Base-by-base conservation (phyloP, 2,797 vertebrate genomes). In the Peromyscus nudipes region DNA sequence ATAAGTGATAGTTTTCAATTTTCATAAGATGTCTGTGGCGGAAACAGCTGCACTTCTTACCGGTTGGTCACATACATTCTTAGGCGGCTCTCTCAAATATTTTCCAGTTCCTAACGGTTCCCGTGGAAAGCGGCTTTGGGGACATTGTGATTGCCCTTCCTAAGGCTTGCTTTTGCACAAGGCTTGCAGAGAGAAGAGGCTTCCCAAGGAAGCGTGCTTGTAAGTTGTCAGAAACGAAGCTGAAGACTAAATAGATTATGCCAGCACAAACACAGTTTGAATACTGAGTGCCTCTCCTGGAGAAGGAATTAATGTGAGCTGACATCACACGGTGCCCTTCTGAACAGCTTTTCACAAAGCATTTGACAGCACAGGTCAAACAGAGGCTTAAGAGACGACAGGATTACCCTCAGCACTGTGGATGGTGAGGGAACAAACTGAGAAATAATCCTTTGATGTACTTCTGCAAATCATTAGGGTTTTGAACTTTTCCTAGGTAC, bases 241-340 rank as follows among this genome's bases (percentile, higher is more conserved):
- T 92, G 94, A 97, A 12, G 0, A 71, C 91, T 97, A 96, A 97
- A 96, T 71, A 97, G 95, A 86, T 96, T 92, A 62, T 96, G 94
- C 55, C 40, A 97, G 96, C n/a, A 95, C 85, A 98, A 97, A 97
- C 88, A 93, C 60, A 69, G 12, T 94, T 77, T 97, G 89, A 96
- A 76, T 97, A 97, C 97, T 83, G 92, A 98, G 80, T 31, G 94
- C 43, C 95, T 92, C 75, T 37, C 93, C 62, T 81, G 96, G 91
- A 75, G 90, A 71, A 96, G 95, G 60, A 95, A 85, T 91, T 98
- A 97, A 96, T 97, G 95, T 27, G 94, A 97, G 84, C n/a, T 97
- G 96, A 97, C 71, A 94, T 95, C 97, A 94, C 60, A 21, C 13
- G 90, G 76, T 96, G 49, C 88, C 31, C 5, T 95, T 97, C 90